These are phyloP conservation scores for Lithobates sylvaticus DNA, from an alignment of 2,797 vertebrate genomes.

Conservation along the genomic window DNA sequence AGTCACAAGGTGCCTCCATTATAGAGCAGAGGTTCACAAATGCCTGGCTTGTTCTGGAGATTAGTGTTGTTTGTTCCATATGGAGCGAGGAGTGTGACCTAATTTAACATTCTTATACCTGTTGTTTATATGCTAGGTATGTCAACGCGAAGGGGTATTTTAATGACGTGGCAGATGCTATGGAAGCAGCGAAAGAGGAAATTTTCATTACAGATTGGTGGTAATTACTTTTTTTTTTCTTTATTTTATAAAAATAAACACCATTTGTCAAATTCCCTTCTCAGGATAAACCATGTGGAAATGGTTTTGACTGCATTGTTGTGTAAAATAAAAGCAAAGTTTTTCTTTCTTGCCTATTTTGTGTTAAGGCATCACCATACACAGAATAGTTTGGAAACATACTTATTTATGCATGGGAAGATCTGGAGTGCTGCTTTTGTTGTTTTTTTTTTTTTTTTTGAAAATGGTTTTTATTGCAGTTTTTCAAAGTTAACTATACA, in stretches of 20 bases:
- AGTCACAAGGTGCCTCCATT: constrained; percentile 14
- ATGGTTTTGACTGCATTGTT: no score
- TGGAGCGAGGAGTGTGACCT: not conserved
- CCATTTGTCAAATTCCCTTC: not conserved
- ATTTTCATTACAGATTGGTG: constrained; percentile 99
- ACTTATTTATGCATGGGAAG: no score
- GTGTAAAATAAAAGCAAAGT: no score
- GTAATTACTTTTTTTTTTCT: constrained; percentile 72
- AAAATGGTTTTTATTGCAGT: no score
- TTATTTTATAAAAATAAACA: not conserved
- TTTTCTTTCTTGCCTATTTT: no score
- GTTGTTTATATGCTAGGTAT: constrained; percentile 81
- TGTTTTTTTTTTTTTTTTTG: no score
- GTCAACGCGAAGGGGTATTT: constrained; percentile 94
- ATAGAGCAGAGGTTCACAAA: not conserved
- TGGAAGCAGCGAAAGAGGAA: constrained; percentile 93
- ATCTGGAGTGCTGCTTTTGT: no score
- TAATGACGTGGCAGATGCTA: constrained; percentile 91
- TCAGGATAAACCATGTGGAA: no score
- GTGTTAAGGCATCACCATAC: no score
- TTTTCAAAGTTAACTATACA: no score
- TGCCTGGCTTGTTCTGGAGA: not conserved
- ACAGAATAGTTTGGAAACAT: no score
- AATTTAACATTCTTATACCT: constrained; percentile 11
- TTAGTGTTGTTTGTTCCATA: not conserved